phyloP scores from a whole-genome alignment of 2,797 vertebrate species.

The Squalus acanthias region DNA sequence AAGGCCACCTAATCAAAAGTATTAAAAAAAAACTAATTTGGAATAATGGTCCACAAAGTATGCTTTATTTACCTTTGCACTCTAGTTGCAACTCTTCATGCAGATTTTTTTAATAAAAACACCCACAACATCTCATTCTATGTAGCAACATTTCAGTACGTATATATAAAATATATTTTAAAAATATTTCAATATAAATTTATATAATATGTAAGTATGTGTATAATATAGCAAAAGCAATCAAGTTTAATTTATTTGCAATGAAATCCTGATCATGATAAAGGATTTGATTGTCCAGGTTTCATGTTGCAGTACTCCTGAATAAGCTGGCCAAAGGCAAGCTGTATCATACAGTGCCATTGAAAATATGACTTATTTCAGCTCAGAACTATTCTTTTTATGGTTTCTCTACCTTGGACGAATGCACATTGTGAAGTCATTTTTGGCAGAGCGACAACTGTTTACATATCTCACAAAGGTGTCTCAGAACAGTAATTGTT shows the following conservation, averaged over 20 bases:
- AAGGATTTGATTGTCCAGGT: not conserved
- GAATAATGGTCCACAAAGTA: not conserved
- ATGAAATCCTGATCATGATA: not conserved
- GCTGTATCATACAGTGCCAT: not conserved
- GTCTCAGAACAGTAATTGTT: slow-evolving; percentile 14
- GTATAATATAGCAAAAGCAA: no score
- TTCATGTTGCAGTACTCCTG: not conserved
- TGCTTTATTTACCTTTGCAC: not conserved
- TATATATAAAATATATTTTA: not conserved
- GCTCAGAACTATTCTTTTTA: slow-evolving; percentile 18
- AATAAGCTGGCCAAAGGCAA: not conserved
- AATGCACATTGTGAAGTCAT: slow-evolving; percentile 21
- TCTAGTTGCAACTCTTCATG: not conserved
- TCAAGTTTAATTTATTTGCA: not conserved
- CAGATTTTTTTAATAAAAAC: not conserved
- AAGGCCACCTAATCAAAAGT: not conserved
- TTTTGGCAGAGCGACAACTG: not conserved
- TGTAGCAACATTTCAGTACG: not conserved
- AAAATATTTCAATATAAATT: no score
- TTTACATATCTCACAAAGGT: slow-evolving; percentile 24
- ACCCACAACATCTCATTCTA: not conserved
- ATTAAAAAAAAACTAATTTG: not conserved
- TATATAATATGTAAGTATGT: no score
- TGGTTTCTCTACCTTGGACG: not conserved
- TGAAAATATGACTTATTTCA: not conserved